Evolutionary conservation across 2,113 vertebrate genomes (phyloP).

Genomic region (Neodontobutis hainanensis): DNA sequence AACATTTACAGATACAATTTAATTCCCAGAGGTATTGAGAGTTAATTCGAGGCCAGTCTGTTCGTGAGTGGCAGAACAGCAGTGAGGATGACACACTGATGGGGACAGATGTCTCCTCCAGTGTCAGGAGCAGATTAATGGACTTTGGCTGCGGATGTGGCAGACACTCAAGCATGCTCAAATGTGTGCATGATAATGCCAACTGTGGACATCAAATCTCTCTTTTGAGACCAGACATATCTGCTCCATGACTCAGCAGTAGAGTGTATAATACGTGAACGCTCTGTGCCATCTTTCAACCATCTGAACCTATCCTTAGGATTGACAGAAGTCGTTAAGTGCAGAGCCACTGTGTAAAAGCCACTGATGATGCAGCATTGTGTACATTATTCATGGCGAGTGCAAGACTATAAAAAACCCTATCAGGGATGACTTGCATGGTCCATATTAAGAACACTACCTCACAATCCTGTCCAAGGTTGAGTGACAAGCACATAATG

Average conservation of each 20-base stretch:
- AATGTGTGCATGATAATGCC: constrained; percentile 35
- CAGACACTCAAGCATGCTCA: constrained; percentile 22
- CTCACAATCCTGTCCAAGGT: not conserved
- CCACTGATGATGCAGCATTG: constrained; percentile 40
- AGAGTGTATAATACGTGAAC: too few relatives aligned
- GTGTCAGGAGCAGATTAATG: constrained; percentile 59
- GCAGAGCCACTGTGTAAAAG: constrained; percentile 39
- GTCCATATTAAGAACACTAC: constrained; percentile 16
- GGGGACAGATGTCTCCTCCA: constrained; percentile 55
- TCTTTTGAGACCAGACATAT: constrained; percentile 29
- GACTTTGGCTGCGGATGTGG: constrained; percentile 61
- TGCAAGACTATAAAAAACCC: constrained; percentile 37
- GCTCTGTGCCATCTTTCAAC: not conserved
- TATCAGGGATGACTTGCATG: constrained; percentile 35
- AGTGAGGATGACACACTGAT: constrained; percentile 37
- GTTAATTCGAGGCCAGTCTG: constrained; percentile 25
- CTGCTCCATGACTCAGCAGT: not conserved
- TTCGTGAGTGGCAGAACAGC: constrained; percentile 46
- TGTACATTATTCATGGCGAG: constrained; percentile 25
- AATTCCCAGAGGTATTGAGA: constrained; percentile 13
- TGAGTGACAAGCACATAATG: not conserved
- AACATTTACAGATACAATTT: not conserved
- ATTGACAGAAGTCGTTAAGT: constrained; percentile 26
- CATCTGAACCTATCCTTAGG: constrained; percentile 14
- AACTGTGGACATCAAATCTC: constrained; percentile 43